Evolutionary conservation across 2,113 vertebrate genomes (phyloP), one percentile per base, ranked within the genome.

Genomic region (Sander vitreus): DNA sequence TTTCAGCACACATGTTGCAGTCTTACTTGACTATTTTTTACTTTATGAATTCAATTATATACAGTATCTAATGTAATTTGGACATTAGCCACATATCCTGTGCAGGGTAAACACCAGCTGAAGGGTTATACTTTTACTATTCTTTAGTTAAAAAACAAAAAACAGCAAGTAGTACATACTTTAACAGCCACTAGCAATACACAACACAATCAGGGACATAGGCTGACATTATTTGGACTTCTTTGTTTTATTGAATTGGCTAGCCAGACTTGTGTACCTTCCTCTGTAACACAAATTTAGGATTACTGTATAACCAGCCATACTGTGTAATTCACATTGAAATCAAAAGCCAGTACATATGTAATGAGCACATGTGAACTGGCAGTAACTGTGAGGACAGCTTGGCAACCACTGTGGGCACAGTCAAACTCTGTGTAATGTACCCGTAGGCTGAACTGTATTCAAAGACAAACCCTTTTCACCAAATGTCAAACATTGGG

Each of bases 321-420:
- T 15, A 39, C 3, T 25, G 27, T 8, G 13, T 51, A 14, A 2
- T 62, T 60, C 25, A 50, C 19, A 39, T 12, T 30, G 11, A 60
- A 53, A 78, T 60, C 30, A 71, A 54, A 72, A 64, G n/a, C n/a
- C 50, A 71, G 11, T 3, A 58, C 23, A 5, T 36, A 43, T 14
- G 3, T 21, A 14, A 55, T 36, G 5, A 64, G 48, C 57, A 65
- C 14, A 55, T 30, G 27, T 55, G 9, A 14, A 50, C 12, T 27
- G 30, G 6, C 13, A 71, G 23, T 47, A 33, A 66, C 14, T 58
- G 15, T 15, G 43, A 60, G 19, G 2, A 57, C 5, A 67, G 18
- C 12, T 14, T 57, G 18, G 23, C 39, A 47, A 18, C 0, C 4
- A 33, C 12, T 0, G 13, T 47, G 18, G 13, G 2, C 27, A 7